Percentiles rank a stretch among this genome's conserved stretches.
Conservation (phyloP, 23 tunicate genomes). For the Trididemnum nubilum region DNA sequence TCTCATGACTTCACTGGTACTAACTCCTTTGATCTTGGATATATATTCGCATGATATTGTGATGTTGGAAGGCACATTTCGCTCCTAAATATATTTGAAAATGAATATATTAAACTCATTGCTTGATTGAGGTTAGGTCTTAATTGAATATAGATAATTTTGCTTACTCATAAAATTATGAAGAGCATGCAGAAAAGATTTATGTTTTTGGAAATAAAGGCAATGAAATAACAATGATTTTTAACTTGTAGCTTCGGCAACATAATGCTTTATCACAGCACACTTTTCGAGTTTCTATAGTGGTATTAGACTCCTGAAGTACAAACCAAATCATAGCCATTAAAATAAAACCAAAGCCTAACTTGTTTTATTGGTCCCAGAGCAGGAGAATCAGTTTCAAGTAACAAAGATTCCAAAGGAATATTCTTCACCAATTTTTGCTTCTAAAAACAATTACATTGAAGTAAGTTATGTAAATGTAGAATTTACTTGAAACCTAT, state of each 20-base stretch:
- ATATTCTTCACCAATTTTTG: slow-evolving; percentile 81
- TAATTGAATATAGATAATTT: too few relatives aligned
- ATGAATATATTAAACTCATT: background rate
- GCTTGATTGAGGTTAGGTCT: too few relatives aligned
- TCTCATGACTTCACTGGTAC: slow-evolving; percentile 42
- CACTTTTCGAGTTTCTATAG: too few relatives aligned
- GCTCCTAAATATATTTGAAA: slow-evolving; percentile 43
- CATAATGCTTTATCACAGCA: too few relatives aligned
- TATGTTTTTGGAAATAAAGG: too few relatives aligned
- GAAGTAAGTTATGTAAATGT: background rate
- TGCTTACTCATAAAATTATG: too few relatives aligned
- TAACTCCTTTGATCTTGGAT: slow-evolving; percentile 73
- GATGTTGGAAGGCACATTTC: slow-evolving; percentile 76
- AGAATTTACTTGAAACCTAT: background rate
- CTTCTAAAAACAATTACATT: slow-evolving; percentile 54
- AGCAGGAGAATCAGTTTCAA: slow-evolving; percentile 96
- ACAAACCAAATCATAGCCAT: too few relatives aligned
- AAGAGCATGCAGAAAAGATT: too few relatives aligned
- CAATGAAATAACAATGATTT: too few relatives aligned
- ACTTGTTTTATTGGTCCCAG: slow-evolving; percentile 72
- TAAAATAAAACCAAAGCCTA: background rate
- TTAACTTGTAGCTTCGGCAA: too few relatives aligned
- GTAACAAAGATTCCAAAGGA: slow-evolving; percentile 70
- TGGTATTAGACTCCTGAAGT: too few relatives aligned
- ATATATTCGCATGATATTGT: slow-evolving; percentile 60